Base-by-base conservation (phyloP, 2,888 invertebrate species). In the Dryobotodes eremita region DNA sequence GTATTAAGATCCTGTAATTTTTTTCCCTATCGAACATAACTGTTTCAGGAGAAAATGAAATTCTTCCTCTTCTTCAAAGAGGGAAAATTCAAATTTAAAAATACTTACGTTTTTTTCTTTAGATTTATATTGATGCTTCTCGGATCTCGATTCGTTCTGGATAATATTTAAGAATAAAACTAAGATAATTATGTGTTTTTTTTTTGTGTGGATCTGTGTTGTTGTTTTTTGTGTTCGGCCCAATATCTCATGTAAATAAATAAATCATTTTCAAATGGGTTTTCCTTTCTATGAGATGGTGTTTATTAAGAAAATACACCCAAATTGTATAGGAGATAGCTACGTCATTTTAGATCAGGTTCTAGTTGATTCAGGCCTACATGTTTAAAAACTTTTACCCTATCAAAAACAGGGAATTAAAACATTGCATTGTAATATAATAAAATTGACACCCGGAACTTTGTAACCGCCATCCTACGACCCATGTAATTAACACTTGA, bases 401-500 rank as follows among this genome's bases (percentile, higher is more conserved):
- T 36, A n/a, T 36, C 31, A 55, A 11, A 50, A 57, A n/a, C 17
- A 4, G 11, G 36, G 1, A 55, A 70, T 36, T 55, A 7, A 70
- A 23, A 50, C 23, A 17, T 17, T 6, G 36, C 36, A 55, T 55
- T 57, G 36, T 71, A 68, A 55, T 15, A 57, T 77, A 87, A 78
- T 80, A 78, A 83, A 86, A 86, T 62, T 61, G 78, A 59, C 83
- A 71, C 70, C 64, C 74, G n/a, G 59, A 73, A 87, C 64, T 83
- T 86, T 61, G 13, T 64, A 70, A 61, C 64, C 65, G 31, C 55
- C 31, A 31, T 31, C 23, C 8, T 68, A 31, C 15, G 42, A 82
- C 71, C 81, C 72, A 17, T 79, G 57, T 74, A 80, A 83, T 80
- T 83, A 71, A 88, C 83, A 83, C 83, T 88, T 75, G 50, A 74